Evolutionary conservation across 2,888 invertebrate genomes (phyloP), one percentile per base, ranked within the genome.

Genomic region (Ctena decussata): DNA sequence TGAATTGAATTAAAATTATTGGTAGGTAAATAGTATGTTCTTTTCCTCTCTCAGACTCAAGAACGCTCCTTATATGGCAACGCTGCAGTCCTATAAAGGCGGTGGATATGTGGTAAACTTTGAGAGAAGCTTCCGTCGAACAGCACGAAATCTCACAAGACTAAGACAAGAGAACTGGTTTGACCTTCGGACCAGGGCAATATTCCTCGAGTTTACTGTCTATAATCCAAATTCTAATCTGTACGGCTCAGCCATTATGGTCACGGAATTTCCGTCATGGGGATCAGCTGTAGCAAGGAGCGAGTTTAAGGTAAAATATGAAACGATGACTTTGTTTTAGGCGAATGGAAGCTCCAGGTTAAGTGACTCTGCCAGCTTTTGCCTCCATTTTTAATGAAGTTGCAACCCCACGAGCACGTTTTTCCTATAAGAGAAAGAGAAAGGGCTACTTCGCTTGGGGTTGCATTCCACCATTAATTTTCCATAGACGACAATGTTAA

Each of bases 181-280:
- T 53, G 96, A 96, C 89, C 90, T 94, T 57, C 87, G 94, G 70
- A 96, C 96, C 0, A 90, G 96, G 74, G 96, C 96, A 1, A 94
- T 96, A 3, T 95, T 96, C 79, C 93, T 96, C 37, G 96, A 96
- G 90, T 96, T 96, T 91, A 96, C 96, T 0, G 94, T 96, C 1
- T 96, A 96, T 92, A 96, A 96, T 85, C 95, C 94, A 6, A 95
- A 95, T 83, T 90, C 93, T 27, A 96, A 96, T 81, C 91, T 95
- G 39, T 96, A 95, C 82, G 94, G 94, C 1, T 94, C 95, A 2
- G 93, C 93, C 41, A 93, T 94, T 15, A 89, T 95, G 89, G 78
- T 94, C 6, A 90, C 92, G 0, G 96, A 96, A 86, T 95, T 95
- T 82, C 91, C 95, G 83, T 87, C 94, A 3, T 91, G 91, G 21